Percentiles rank a stretch among this genome's conserved stretches.
Evolutionary conservation across 2,888 invertebrate species (phyloP).

Genomic region (Bedellia somnulentella): DNA sequence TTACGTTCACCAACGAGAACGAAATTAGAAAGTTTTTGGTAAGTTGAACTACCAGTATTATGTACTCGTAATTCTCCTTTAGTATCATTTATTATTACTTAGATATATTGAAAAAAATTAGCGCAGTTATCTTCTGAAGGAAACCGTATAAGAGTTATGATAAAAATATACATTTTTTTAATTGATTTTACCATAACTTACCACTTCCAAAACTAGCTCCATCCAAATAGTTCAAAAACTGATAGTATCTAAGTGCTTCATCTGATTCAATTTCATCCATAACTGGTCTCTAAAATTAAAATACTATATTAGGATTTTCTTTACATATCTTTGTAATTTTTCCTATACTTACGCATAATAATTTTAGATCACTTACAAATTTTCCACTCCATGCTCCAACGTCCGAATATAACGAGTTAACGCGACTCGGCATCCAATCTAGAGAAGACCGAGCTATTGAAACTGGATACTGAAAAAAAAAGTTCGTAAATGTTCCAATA

Average conservation of each 20-base stretch:
- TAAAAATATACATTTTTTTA: too few relatives aligned
- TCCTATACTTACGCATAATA: too few relatives aligned
- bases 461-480: constrained; percentile 35
- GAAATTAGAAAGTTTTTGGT: too few relatives aligned
- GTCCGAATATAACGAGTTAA: constrained; percentile 49
- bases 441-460: constrained; percentile 42
- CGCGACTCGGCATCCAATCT: constrained; percentile 53
- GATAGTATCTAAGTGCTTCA: constrained; percentile 47
- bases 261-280: constrained; percentile 57
- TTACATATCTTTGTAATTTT: not conserved
- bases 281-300: constrained; percentile 35
- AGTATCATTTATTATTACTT: too few relatives aligned
- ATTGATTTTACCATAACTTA: constrained; percentile 14
- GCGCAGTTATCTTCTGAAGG: too few relatives aligned
- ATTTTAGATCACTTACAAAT: constrained; percentile 22
- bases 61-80: too few relatives aligned
- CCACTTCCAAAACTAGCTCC: constrained; percentile 54
- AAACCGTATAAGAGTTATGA: too few relatives aligned
- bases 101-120: too few relatives aligned
- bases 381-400: constrained; percentile 55
- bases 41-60: too few relatives aligned
- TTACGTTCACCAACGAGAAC: too few relatives aligned
- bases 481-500: not conserved
- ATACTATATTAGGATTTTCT: not conserved
- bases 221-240: constrained; percentile 49